Conservation (phyloP, 23 tunicate species). For the Corella eumyota region DNA sequence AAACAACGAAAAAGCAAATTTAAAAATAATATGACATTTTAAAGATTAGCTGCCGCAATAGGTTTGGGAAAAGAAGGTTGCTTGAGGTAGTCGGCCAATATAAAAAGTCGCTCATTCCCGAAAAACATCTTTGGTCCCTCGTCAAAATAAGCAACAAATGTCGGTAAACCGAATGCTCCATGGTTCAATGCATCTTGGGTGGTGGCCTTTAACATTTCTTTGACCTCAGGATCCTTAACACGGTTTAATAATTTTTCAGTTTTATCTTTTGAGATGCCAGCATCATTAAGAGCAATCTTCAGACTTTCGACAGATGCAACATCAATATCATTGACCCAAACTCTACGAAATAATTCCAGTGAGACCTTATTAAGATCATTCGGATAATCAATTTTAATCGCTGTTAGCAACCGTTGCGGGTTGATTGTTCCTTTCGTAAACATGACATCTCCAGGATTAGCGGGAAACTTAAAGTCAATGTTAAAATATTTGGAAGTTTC, state of each 20-base stretch:
- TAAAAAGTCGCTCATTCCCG: constrained; percentile 73
- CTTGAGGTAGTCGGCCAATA: constrained; percentile 60
- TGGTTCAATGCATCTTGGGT: constrained; percentile 48
- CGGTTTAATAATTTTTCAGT: constrained; percentile 9
- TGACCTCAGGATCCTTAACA: constrained; percentile 9
- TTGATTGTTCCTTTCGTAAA: constrained; percentile 56
- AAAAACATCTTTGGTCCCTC: constrained; percentile 60
- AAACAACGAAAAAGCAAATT: too few species aligned
- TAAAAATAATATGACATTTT: too few species aligned
- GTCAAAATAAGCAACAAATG: constrained; percentile 56
- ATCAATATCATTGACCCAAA: constrained; percentile 59
- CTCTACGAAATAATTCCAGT: constrained; percentile 21
- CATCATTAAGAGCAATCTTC: constrained; percentile 37
- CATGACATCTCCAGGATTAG: constrained; percentile 42
- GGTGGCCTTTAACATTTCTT: constrained; percentile 18
- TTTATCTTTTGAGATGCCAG: constrained; percentile 15
- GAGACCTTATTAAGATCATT: constrained; percentile 47
- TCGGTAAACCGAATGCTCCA: constrained; percentile 89
- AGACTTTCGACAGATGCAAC: constrained; percentile 31
- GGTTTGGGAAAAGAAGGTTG: too few species aligned
- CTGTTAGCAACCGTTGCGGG: constrained; percentile 57
- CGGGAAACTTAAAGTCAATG: constrained; percentile 47
- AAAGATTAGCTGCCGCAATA: too few species aligned
- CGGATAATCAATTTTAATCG: constrained; percentile 26
- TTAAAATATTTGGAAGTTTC: constrained; percentile 50